phyloP scores from a whole-genome alignment of 2,888 invertebrate genomes.

The Cryptocephalus moraei region DNA sequence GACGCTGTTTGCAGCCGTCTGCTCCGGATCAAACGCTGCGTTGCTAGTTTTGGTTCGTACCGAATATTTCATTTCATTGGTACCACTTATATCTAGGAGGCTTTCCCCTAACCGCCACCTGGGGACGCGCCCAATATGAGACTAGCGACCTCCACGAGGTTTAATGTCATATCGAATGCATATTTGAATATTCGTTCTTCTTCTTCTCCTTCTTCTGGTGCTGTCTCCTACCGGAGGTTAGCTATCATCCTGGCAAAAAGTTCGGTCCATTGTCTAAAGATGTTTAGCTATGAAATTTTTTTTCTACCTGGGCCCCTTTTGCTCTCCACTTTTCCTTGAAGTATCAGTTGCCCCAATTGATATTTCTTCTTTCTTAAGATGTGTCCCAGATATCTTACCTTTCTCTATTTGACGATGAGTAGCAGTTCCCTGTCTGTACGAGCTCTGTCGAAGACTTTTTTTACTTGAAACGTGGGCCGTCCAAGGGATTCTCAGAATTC shows the following conservation, averaged over 20 bases:
- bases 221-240: neutral
- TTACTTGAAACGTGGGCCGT: neutral
- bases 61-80: too few relatives aligned
- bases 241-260: neutral
- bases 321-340: neutral
- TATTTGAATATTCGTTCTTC: too few relatives aligned
- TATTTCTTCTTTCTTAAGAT: neutral
- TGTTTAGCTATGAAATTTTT: neutral
- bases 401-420: neutral
- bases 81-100: too few relatives aligned
- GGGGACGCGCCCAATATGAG: too few relatives aligned
- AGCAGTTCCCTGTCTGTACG: neutral
- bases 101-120: too few relatives aligned
- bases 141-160: too few relatives aligned
- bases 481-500: neutral
- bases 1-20: too few relatives aligned
- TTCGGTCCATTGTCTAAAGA: neutral
- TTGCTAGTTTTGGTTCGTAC: too few relatives aligned
- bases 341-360: neutral
- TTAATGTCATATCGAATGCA: too few relatives aligned
- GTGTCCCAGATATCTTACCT: neutral
- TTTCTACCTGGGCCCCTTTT: neutral
- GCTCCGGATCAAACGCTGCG: too few relatives aligned
- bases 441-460: neutral
- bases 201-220: neutral